phyloP scores from a whole-genome alignment of 1,140 invertebrate species.

The Rhagoletis zephyria region DNA sequence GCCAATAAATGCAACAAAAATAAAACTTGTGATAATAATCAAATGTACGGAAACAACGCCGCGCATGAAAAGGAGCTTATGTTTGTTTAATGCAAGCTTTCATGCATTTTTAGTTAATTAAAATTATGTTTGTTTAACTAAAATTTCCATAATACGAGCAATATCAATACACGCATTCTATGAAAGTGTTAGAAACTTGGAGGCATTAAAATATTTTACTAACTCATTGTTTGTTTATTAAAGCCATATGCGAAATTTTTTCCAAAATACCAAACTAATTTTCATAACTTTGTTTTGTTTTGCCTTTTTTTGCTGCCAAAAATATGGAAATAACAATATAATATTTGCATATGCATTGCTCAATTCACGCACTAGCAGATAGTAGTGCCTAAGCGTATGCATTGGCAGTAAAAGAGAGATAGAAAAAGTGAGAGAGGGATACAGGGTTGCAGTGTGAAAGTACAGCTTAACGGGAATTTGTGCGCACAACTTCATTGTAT shows the following conservation, averaged over 20 bases:
- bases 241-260: background rate
- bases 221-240: constrained; percentile 44
- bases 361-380: constrained; percentile 25
- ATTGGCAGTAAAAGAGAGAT: background rate
- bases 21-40: background rate
- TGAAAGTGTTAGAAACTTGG: background rate
- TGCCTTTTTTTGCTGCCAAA: background rate
- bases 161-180: background rate
- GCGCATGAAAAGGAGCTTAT: constrained; percentile 28
- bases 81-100: constrained; percentile 38
- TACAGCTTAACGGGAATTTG: too few relatives aligned
- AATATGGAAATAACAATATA: constrained; percentile 7
- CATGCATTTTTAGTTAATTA: constrained; percentile 51
- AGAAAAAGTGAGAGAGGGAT: too few relatives aligned
- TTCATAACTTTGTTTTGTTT: constrained; percentile 8
- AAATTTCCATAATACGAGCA: constrained; percentile 13
- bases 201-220: constrained; percentile 25
- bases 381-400: constrained; percentile 1
- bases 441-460: background rate
- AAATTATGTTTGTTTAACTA: constrained; percentile 48
- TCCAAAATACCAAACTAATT: background rate
- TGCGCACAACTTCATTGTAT: too few relatives aligned
- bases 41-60: background rate
- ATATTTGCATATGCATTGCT: constrained; percentile 45
- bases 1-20: background rate